Evolutionary conservation across 2,888 invertebrate species (phyloP).

Genomic region (Eupithecia abbreviata): DNA sequence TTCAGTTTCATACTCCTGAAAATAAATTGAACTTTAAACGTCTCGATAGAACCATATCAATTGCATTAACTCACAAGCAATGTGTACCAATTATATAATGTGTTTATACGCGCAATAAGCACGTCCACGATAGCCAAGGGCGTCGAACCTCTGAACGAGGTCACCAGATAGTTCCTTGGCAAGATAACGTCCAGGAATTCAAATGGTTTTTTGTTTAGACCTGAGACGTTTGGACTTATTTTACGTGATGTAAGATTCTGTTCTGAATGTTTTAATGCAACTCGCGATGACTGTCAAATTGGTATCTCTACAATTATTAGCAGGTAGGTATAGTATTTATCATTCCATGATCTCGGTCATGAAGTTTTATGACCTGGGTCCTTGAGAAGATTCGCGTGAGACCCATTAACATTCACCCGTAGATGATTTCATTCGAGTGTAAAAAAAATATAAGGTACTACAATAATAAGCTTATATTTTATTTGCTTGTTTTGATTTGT

Average conservation of each 20-base stretch:
- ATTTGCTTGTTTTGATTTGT: too few relatives aligned
- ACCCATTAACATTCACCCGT: too few relatives aligned
- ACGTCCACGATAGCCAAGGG: constrained; percentile 55
- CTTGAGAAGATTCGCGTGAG: not conserved
- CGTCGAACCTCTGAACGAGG: constrained; percentile 60
- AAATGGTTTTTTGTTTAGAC: not conserved
- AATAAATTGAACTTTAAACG: not conserved
- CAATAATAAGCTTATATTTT: too few relatives aligned
- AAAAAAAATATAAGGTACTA: too few relatives aligned
- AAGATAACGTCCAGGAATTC: constrained; percentile 49
- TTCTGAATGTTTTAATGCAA: not conserved
- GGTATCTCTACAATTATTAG: not conserved
- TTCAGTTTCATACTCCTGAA: not conserved
- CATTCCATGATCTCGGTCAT: not conserved
- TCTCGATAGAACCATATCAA: not conserved
- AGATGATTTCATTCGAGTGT: too few relatives aligned
- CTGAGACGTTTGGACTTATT: not conserved
- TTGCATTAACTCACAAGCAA: not conserved
- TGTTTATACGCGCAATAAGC: constrained; percentile 50
- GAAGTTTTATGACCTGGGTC: not conserved
- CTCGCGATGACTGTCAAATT: not conserved
- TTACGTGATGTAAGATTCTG: not conserved
- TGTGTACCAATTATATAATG: constrained; percentile 54
- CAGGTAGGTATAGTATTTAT: not conserved
- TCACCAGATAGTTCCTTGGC: constrained; percentile 51